Evolutionary conservation across 2,888 invertebrate species (phyloP), one percentile per base, ranked within the genome.

Genomic region (Ypsolopha scabrella): DNA sequence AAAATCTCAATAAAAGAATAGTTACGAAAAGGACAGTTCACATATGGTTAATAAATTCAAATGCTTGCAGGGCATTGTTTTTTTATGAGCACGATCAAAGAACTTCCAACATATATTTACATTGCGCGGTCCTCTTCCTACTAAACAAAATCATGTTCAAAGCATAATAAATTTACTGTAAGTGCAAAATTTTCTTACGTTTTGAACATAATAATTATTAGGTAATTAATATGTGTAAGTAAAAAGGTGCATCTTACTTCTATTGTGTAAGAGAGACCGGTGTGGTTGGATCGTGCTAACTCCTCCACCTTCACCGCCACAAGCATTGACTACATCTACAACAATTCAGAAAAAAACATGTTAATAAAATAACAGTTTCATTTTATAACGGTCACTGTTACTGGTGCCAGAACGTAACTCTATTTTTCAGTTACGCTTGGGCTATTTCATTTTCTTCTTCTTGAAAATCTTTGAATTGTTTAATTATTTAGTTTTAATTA

Each of bases 291-390:
- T 82, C 88, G 88, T 86, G 87, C 86, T 85, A 71, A 68, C 79
- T 85, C 87, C 88, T 88, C 91, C 92, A 92, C 87, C 89, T 89
- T 92, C 92, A 93, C 91, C 92, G 92, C 92, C 92, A 93, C 89
- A 92, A 91, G 92, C 92, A 93, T 90, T 93, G 92, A 92, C 92
- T 92, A 92, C 92, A 92, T 92, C 92, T 92, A 92, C 89, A 92
- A 92, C 88, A 88, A 87, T 80, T 75, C 68, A 78, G 81, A 88
- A 86, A 24, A 55, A 74, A 72, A 74, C 68, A 70, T 70, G 68
- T 76, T 73, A 78, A 66, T 67, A 66, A 62, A 35, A 24, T 24
- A 24, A 24, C 24, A 24, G 24, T 24, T 24, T 24, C 24, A 24
- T 24, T 24, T 24, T 24, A 4, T 4, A 24, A 24, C 24, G 24